Base-by-base conservation (phyloP, 2,797 vertebrate species). In the Pseudomugil gertrudae region DNA sequence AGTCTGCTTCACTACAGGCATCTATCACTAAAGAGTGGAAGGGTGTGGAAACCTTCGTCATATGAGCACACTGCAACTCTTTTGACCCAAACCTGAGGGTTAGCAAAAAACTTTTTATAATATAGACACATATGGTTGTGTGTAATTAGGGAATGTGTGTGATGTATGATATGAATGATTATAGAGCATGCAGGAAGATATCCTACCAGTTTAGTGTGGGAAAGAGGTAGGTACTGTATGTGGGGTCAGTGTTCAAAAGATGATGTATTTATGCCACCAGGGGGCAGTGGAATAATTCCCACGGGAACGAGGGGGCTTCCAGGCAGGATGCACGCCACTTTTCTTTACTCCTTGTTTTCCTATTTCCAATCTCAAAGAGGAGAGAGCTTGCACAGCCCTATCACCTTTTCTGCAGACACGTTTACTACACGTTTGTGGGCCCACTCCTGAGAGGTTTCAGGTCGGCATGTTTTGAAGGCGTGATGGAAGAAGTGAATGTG, bases 201-300 rank as follows among this genome's bases (percentile, higher is more conserved):
- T 14, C 8, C 69, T 69, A 74, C 56, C 48, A 57, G 67, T 63
- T 29, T 51, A 59, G 17, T 79, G 76, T 84, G 76, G 76, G 78
- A 84, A 80, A 63, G 63, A 63, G 56, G 38, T 63, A 47, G 71
- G 62, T 47, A 32, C 19, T 21, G 19, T 55, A 45, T 55, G 13
- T 57, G 32, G 65, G 62, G 57, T 72, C 43, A 48, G 0, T 19
- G 21, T 53, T 24, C 10, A 32, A 27, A 36, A 11, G 71, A 1
- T 43, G 43, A 23, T 21, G 60, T 5, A 32, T 14, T 11, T 11
- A 0, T 1, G 17, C 89, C 92, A 92, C 84, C 78, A 90, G 92
- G 87, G 85, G 90, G 91, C 90, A 91, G 90, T 89, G 87, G 83
- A 89, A 88, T 59, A 85, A 86, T 86, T 90, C 86, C 79, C 82